Evolutionary conservation across 2,797 vertebrate genomes (phyloP).

Genomic region (Siniperca undulata): DNA sequence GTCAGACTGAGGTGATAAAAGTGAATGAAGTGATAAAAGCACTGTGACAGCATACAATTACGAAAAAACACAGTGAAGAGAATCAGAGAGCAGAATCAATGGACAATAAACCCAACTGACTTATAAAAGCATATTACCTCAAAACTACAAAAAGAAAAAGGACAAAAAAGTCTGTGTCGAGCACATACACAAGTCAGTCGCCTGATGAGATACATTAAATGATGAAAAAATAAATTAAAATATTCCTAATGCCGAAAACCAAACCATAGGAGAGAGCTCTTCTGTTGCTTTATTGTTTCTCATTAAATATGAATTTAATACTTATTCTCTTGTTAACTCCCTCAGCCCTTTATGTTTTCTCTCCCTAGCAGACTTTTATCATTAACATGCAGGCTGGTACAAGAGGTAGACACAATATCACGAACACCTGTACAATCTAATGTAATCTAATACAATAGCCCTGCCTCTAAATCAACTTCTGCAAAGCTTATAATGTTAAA

Average conservation of each 20-base stretch:
- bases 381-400: constrained; percentile 10
- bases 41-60: constrained; percentile 26
- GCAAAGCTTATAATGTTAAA: neutral
- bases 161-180: constrained; percentile 10
- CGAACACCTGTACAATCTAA: neutral
- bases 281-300: constrained; percentile 46
- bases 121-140: constrained; percentile 39
- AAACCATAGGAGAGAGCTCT: constrained; percentile 42
- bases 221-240: constrained; percentile 36
- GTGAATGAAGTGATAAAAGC: constrained; percentile 16
- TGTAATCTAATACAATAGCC: neutral
- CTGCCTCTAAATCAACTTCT: constrained; percentile 9
- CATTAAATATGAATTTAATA: constrained; percentile 46
- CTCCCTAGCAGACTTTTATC: constrained; percentile 12
- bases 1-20: constrained; percentile 35
- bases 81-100: constrained; percentile 37
- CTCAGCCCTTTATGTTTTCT: neutral
- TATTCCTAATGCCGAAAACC: constrained; percentile 29
- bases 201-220: constrained; percentile 33
- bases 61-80: constrained; percentile 13
- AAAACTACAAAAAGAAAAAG: constrained; percentile 20
- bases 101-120: constrained; percentile 27
- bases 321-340: constrained; percentile 24
- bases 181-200: neutral
- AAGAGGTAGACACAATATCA: neutral